Percentiles rank a stretch among this genome's conserved stretches.
Conservation (phyloP, 2,797 vertebrate genomes). For the Kryptolebias ocellatus region DNA sequence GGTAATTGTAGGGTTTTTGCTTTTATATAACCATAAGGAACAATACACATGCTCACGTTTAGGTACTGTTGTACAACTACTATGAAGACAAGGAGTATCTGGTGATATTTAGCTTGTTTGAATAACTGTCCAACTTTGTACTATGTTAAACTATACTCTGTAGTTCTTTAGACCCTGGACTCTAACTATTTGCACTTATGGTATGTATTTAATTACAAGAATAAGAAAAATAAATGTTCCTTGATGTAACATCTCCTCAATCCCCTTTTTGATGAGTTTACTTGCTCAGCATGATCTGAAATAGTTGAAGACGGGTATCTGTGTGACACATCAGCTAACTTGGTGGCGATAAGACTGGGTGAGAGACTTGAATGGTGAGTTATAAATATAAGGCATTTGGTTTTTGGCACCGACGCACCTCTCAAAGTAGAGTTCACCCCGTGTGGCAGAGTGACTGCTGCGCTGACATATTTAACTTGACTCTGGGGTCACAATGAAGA, state of each 20-base stretch:
- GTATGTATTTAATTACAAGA: constrained; percentile 97
- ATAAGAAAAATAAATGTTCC: constrained; percentile 95
- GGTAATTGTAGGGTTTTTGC: constrained; percentile 88
- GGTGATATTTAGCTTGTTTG: constrained; percentile 90
- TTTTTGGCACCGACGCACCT: constrained; percentile 43
- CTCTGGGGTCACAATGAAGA: constrained; percentile 57
- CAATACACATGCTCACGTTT: constrained; percentile 89
- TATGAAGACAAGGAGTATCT: constrained; percentile 90
- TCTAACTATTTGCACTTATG: constrained; percentile 98
- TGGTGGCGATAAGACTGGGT: constrained; percentile 43
- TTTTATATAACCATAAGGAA: constrained; percentile 95
- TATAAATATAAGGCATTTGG: constrained; percentile 66
- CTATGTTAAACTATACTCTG: constrained; percentile 93
- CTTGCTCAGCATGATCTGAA: constrained; percentile 2
- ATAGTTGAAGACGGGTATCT: constrained; percentile 6
- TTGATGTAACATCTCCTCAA: constrained; percentile 85
- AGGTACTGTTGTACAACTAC: constrained; percentile 89
- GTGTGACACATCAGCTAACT: constrained; percentile 35
- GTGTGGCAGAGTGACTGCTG: constrained; percentile 15
- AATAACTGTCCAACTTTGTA: constrained; percentile 97
- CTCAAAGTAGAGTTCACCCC: constrained; percentile 24
- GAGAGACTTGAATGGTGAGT: constrained; percentile 46
- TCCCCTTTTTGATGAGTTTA: constrained; percentile 43
- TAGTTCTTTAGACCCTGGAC: constrained; percentile 95
- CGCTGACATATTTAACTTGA: constrained; percentile 55